A percentile compares a stretch with the other conserved stretches of the same genome.
These are phyloP conservation scores for Latrodectus geometricus DNA, from an alignment of 1,140 invertebrate genomes.

Conservation along the genomic window DNA sequence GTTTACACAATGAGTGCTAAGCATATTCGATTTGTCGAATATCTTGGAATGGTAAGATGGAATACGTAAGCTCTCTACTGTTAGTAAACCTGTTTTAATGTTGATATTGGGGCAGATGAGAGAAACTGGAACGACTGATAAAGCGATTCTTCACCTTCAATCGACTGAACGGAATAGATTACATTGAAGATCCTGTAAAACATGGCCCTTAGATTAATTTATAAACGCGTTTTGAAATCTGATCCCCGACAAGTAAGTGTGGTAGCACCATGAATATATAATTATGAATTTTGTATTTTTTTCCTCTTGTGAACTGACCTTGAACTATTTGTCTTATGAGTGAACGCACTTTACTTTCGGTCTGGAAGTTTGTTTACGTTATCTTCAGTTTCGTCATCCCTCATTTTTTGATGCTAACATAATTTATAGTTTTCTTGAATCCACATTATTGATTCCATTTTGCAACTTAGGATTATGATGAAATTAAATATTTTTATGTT, in stretches of 20 bases:
- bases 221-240: slow-evolving; percentile 9
- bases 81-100: slow-evolving; percentile 59
- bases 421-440: background rate
- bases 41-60: too few relatives aligned
- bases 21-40: too few relatives aligned
- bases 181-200: slow-evolving; percentile 7
- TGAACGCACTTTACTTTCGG: background rate
- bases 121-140: slow-evolving; percentile 24
- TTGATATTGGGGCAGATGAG: slow-evolving; percentile 58
- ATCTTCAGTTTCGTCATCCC: background rate
- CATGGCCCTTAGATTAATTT: slow-evolving; percentile 37
- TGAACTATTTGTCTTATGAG: background rate
- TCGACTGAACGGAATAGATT: slow-evolving; percentile 1
- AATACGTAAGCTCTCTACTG: slow-evolving; percentile 37
- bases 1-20: too few relatives aligned
- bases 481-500: too few relatives aligned
- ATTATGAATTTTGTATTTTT: background rate
- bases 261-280: background rate
- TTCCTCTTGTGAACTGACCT: background rate
- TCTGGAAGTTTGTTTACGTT: too few relatives aligned
- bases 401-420: background rate
- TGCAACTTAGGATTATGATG: too few relatives aligned
- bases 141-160: slow-evolving; percentile 23
- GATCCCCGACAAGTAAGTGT: background rate
- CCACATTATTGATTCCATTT: too few relatives aligned